A percentile compares a stretch with the other conserved stretches of the same genome.
These are phyloP conservation scores for Adela reaumurella DNA, from an alignment of 2,888 invertebrate genomes.

Conservation along the genomic window DNA sequence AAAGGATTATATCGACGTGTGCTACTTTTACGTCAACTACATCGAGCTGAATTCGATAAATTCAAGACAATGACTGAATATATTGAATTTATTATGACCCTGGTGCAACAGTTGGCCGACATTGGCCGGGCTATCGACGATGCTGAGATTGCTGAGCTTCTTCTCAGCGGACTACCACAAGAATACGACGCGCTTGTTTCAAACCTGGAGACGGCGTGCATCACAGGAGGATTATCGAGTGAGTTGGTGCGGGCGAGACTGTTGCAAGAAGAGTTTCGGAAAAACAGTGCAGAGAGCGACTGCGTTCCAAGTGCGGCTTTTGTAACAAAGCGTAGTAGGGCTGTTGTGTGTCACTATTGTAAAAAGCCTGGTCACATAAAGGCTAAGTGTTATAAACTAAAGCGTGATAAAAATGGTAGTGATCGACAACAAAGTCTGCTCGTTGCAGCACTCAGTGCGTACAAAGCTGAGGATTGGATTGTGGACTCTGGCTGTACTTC, in stretches of 20 bases:
- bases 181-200: conserved; percentile 1
- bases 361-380: background rate
- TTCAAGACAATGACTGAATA: conserved; percentile 5
- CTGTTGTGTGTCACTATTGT: background rate
- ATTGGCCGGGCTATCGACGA: conserved; percentile 5
- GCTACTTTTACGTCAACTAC: conserved; percentile 5
- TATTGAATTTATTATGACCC: conserved; percentile 1
- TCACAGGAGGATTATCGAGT: background rate
- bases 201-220: background rate
- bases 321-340: background rate
- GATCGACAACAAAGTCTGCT: background rate
- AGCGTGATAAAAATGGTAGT: background rate
- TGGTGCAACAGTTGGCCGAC: conserved; percentile 6
- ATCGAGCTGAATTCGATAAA: conserved; percentile 4
- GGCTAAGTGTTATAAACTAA: background rate
- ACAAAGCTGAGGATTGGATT: conserved; percentile 1
- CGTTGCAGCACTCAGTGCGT: background rate
- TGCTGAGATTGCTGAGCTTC: conserved; percentile 4
- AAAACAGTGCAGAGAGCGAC: background rate
- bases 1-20: conserved; percentile 6
- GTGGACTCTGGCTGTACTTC: conserved; percentile 2
- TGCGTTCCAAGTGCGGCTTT: too few relatives aligned
- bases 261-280: background rate
- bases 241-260: background rate
- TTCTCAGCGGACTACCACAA: conserved; percentile 3